These are phyloP conservation scores for Drosophila pachea DNA, from an alignment of 1,140 invertebrate genomes.

Conservation along the genomic window DNA sequence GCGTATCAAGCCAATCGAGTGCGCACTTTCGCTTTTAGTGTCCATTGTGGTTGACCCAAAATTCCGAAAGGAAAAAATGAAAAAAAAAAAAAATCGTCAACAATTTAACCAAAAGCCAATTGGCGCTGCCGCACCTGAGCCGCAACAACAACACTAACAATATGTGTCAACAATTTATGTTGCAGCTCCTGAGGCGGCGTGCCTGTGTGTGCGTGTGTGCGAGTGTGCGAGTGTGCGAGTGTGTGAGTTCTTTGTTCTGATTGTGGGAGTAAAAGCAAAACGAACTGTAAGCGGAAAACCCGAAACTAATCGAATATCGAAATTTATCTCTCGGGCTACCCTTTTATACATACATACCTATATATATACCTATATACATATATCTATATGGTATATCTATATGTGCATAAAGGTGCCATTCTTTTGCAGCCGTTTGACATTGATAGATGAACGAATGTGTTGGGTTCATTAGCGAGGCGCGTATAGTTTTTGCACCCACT, in stretches of 20 bases:
- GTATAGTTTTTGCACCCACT: slow-evolving; percentile 65
- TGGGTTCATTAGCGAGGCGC: slow-evolving; percentile 67
- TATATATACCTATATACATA: background rate
- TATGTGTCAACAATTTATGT: slow-evolving; percentile 48
- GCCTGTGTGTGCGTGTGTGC: background rate
- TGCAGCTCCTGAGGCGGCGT: slow-evolving; percentile 17
- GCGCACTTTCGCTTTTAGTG: slow-evolving; percentile 46
- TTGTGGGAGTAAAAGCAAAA: slow-evolving; percentile 40
- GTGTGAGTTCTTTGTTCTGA: slow-evolving; percentile 34
- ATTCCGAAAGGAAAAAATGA: slow-evolving; percentile 14
- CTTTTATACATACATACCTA: slow-evolving; percentile 32
- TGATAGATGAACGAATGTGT: slow-evolving; percentile 65
- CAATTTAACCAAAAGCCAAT: slow-evolving; percentile 12
- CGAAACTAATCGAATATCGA: slow-evolving; percentile 63
- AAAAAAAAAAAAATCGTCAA: background rate
- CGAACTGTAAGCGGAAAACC: slow-evolving; percentile 55
- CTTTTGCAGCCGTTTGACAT: slow-evolving; percentile 55
- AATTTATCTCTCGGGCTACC: slow-evolving; percentile 43
- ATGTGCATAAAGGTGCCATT: slow-evolving; percentile 44
- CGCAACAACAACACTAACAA: slow-evolving; percentile 13
- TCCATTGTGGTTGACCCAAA: slow-evolving; percentile 47
- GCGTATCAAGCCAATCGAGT: slow-evolving; percentile 45
- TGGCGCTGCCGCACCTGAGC: slow-evolving; percentile 38
- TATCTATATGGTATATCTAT: background rate
- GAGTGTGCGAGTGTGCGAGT: background rate